Conservation (phyloP, 2,797 vertebrate genomes). For the Takifugu rubripes region DNA sequence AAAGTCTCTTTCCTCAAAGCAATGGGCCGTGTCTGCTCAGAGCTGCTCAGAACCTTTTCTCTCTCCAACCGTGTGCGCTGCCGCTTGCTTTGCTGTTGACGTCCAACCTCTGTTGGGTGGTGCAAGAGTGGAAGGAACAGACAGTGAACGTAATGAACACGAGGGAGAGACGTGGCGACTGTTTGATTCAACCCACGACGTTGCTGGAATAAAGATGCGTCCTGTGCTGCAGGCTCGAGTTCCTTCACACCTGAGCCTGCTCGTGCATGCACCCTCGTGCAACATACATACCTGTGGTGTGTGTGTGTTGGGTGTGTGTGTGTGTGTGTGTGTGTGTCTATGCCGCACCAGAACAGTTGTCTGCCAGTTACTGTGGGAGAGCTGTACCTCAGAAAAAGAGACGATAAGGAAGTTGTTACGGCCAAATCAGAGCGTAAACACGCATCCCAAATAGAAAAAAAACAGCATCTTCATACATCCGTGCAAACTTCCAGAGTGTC, state of each 20-base stretch:
- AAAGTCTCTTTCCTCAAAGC: slow-evolving; percentile 17
- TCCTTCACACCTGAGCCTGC: slow-evolving; percentile 6
- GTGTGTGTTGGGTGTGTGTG: slow-evolving; percentile 46
- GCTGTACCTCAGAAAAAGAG: slow-evolving; percentile 68
- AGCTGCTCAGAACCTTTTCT: slow-evolving; percentile 19
- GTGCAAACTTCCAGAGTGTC: slow-evolving; percentile 12
- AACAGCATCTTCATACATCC: slow-evolving; percentile 25
- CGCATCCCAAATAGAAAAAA: slow-evolving; percentile 39
- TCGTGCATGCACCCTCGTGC: slow-evolving; percentile 20
- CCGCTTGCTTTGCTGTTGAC: slow-evolving; percentile 48
- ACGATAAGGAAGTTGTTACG: slow-evolving; percentile 54
- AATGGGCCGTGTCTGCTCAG: slow-evolving; percentile 19
- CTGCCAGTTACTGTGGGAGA: slow-evolving; percentile 73
- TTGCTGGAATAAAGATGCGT: slow-evolving; percentile 35
- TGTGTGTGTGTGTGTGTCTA: slow-evolving; percentile 54
- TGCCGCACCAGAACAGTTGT: slow-evolving; percentile 60
- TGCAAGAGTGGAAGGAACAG: slow-evolving; percentile 10
- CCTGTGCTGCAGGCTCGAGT: slow-evolving; percentile 23
- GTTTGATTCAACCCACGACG: slow-evolving; percentile 35
- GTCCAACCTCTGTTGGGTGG: slow-evolving; percentile 30
- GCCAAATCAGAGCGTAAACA: slow-evolving; percentile 52
- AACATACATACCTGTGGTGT: slow-evolving; percentile 37
- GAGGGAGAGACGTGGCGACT: slow-evolving; percentile 18
- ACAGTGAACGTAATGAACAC: slow-evolving; percentile 3
- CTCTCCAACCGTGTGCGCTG: slow-evolving; percentile 28